These are phyloP conservation scores for Halichondria panicea DNA, from an alignment of 37 sponge, comb jelly and placozoan species.

Conservation along the genomic window DNA sequence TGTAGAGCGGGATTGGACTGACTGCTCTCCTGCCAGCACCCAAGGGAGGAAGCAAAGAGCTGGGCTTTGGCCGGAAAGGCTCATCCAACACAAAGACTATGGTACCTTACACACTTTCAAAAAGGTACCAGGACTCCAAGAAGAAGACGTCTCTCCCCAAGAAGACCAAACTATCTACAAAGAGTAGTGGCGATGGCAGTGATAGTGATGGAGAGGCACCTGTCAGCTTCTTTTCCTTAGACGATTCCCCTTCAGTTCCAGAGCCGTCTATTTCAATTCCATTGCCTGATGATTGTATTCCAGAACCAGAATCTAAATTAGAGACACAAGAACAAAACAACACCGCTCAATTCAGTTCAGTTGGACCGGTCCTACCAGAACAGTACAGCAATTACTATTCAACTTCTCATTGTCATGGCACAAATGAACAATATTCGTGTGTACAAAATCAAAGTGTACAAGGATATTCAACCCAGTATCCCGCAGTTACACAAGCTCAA, in stretches of 20 bases:
- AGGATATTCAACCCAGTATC: background rate
- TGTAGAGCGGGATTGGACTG: slow-evolving; percentile 30
- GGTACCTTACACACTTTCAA: slow-evolving; percentile 44
- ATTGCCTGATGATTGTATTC: too few species aligned
- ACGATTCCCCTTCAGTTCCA: background rate
- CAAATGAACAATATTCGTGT: too few species aligned
- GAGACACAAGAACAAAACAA: too few species aligned
- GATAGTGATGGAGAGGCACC: slow-evolving; percentile 35
- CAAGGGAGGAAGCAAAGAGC: slow-evolving; percentile 16
- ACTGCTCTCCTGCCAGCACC: slow-evolving; percentile 67
- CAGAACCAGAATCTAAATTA: too few species aligned
- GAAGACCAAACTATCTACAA: background rate
- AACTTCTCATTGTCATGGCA: too few species aligned
- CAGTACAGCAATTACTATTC: too few species aligned
- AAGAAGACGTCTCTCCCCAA: background rate
- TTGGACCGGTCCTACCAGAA: too few species aligned
- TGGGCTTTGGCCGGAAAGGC: background rate
- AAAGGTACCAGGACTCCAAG: slow-evolving; percentile 20
- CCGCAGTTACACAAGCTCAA: background rate
- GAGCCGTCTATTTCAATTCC: background rate
- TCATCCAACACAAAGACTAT: slow-evolving; percentile 6
- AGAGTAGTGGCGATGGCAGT: background rate
- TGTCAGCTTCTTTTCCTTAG: slow-evolving; percentile 48
- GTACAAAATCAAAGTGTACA: too few species aligned
- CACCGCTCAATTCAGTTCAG: too few species aligned